Evolutionary conservation across 2,888 invertebrate species (phyloP), one percentile per base, ranked within the genome.

Genomic region (Drosophila fungiperda): DNA sequence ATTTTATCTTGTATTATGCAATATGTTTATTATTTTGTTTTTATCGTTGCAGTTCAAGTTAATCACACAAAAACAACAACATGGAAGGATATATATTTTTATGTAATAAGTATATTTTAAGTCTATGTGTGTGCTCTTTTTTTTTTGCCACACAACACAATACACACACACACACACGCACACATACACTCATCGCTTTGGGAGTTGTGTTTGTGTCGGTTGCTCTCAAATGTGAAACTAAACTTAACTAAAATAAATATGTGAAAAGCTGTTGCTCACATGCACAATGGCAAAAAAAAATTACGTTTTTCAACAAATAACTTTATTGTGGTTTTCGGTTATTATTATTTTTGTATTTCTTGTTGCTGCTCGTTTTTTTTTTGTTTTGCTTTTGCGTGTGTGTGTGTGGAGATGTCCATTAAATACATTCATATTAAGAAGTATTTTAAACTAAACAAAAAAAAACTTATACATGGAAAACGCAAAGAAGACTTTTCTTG

Each of bases 51-150:
- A 83, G 70, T 79, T 85, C 55, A 70, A 71, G 54, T 73, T 45
- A 72, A 82, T 66, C 72, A 83, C 82, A 78, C 76, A 83, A 83
- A 83, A 83, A 74, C 86, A 86, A 85, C 83, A 83, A 86, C 80
- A 77, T 83, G 83, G 83, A 83, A 83, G 83, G 83, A 83, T 83
- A 86, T 77, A 80, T 67, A 49, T 60, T 32, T 60, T 26, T 66
- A 49, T 67, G 59, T 54, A 50, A 62, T 75, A 61, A 68, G 63
- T 67, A 53, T 74, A 50, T 65, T 42, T 40, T 42, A 42, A 20
- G 57, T 57, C 29, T 63, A 23, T 68, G 58, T 64, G 38, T 59
- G 52, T 57, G 40, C 20, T 29, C 32, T 40, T 32, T 8, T n/a
- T 60, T 60, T 50, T 64, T 26, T 54, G 40, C 20, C 59, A 45